phyloP scores from a whole-genome alignment of 2,888 invertebrate species.

The Acronicta aceris region DNA sequence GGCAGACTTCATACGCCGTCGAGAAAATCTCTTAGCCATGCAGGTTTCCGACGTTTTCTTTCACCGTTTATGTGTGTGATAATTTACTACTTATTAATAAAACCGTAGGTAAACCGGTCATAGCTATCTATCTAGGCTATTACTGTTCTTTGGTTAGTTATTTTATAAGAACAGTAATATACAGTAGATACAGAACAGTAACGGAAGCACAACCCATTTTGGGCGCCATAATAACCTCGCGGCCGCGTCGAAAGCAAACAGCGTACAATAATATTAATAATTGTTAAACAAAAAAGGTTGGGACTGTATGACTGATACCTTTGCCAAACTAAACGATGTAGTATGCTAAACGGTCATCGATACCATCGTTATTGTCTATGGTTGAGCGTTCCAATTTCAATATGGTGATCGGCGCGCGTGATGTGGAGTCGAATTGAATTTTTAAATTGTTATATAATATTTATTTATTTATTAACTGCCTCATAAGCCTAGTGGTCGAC shows the following conservation, averaged over 20 bases:
- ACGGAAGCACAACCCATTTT: slow-evolving; percentile 23
- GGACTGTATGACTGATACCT: slow-evolving; percentile 52
- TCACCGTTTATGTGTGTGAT: too few relatives aligned
- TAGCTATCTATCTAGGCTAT: too few relatives aligned
- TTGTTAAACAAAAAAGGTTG: slow-evolving; percentile 43
- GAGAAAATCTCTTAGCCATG: too few relatives aligned
- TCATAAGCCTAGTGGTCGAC: too few relatives aligned
- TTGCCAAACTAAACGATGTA: slow-evolving; percentile 82
- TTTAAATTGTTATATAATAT: too few relatives aligned
- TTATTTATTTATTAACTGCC: too few relatives aligned
- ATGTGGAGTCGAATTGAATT: slow-evolving; percentile 57
- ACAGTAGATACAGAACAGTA: slow-evolving; percentile 6
- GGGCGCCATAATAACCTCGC: slow-evolving; percentile 25
- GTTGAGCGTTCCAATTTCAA: slow-evolving; percentile 83
- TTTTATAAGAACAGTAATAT: neutral
- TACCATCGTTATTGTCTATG: slow-evolving; percentile 88
- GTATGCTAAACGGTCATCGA: slow-evolving; percentile 87
- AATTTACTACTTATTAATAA: too few relatives aligned
- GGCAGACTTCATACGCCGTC: too few relatives aligned
- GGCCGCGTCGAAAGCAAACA: slow-evolving; percentile 1
- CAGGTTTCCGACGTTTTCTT: too few relatives aligned
- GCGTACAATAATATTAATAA: slow-evolving; percentile 38
- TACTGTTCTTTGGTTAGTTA: too few relatives aligned
- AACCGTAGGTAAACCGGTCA: too few relatives aligned
- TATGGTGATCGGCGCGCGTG: slow-evolving; percentile 70